phyloP scores from a whole-genome alignment of 2,888 invertebrate genomes.

The Euplexia lucipara region DNA sequence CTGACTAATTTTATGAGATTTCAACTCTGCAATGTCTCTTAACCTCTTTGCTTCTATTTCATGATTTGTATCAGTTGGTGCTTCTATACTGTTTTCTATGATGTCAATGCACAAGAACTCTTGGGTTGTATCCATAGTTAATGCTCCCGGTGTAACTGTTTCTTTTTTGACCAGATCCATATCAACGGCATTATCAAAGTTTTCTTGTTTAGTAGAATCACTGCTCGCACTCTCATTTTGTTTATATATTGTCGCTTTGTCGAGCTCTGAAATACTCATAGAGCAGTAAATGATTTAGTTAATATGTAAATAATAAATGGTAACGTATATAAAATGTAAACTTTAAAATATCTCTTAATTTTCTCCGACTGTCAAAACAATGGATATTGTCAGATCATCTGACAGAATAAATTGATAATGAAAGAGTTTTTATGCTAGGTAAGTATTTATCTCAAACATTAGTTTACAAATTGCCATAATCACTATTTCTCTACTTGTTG shows the following conservation, averaged over 20 bases:
- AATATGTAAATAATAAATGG: constrained; percentile 4
- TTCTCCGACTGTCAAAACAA: constrained; percentile 8
- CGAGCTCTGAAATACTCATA: constrained; percentile 39
- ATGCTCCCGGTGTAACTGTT: constrained; percentile 17
- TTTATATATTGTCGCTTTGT: constrained; percentile 1
- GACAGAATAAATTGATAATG: background rate
- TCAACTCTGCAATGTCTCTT: constrained; percentile 14
- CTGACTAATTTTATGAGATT: constrained; percentile 1
- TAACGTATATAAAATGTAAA: constrained; percentile 3
- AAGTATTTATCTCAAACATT: background rate
- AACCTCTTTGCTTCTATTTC: constrained; percentile 14
- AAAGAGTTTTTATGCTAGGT: constrained; percentile 9
- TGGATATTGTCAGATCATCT: background rate
- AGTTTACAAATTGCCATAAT: background rate
- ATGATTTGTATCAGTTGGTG: background rate
- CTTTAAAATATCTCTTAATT: constrained; percentile 26
- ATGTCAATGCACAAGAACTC: constrained; percentile 18
- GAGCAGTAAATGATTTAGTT: constrained; percentile 9
- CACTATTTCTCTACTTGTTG: no score
- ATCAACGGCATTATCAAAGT: constrained; percentile 11
- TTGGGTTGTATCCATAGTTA: constrained; percentile 13
- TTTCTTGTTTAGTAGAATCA: constrained; percentile 18
- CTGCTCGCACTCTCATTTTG: constrained; percentile 16
- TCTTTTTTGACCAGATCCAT: constrained; percentile 38
- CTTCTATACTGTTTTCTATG: constrained; percentile 18